These are phyloP conservation scores for Conus ventricosus DNA, from an alignment of 1,140 invertebrate genomes.

Conservation along the genomic window DNA sequence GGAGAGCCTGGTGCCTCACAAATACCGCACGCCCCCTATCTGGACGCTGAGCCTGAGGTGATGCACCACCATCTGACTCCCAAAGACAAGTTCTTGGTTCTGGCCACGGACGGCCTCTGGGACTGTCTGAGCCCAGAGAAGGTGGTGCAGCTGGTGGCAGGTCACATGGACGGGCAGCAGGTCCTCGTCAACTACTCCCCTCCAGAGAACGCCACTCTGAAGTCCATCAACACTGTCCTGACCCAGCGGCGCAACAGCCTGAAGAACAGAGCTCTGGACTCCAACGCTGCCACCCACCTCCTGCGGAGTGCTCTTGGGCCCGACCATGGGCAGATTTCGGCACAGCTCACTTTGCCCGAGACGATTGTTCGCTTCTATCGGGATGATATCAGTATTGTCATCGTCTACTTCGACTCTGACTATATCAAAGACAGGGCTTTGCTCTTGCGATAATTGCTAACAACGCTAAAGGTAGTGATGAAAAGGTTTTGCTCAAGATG, in stretches of 20 bases:
- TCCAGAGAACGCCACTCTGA: constrained; percentile 80
- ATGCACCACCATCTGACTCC: constrained; percentile 88
- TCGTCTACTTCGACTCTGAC: constrained; percentile 72
- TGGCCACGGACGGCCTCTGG: constrained; percentile 98
- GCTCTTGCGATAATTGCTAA: not conserved
- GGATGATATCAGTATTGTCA: constrained; percentile 75
- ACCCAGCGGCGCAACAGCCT: constrained; percentile 65
- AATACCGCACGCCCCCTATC: constrained; percentile 96
- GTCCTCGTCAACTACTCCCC: constrained; percentile 75
- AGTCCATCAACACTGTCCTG: constrained; percentile 63
- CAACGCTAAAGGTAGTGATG: too few relatives aligned
- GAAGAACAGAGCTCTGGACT: constrained; percentile 86
- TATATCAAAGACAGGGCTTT: constrained; percentile 60
- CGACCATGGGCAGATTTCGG: constrained; percentile 90
- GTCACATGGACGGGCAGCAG: constrained; percentile 92
- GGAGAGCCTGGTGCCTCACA: constrained; percentile 76
- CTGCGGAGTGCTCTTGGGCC: constrained; percentile 91
- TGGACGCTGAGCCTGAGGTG: constrained; percentile 87
- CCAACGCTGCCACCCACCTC: constrained; percentile 95
- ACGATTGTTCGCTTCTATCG: constrained; percentile 70
- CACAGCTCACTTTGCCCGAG: constrained; percentile 81
- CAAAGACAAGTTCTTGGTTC: constrained; percentile 94
- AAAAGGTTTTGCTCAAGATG: too few relatives aligned
- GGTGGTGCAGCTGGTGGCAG: constrained; percentile 86
- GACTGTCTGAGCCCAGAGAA: constrained; percentile 89